These are phyloP conservation scores for Hiodon tergisus DNA, from an alignment of 2,113 vertebrate genomes.

Conservation along the genomic window DNA sequence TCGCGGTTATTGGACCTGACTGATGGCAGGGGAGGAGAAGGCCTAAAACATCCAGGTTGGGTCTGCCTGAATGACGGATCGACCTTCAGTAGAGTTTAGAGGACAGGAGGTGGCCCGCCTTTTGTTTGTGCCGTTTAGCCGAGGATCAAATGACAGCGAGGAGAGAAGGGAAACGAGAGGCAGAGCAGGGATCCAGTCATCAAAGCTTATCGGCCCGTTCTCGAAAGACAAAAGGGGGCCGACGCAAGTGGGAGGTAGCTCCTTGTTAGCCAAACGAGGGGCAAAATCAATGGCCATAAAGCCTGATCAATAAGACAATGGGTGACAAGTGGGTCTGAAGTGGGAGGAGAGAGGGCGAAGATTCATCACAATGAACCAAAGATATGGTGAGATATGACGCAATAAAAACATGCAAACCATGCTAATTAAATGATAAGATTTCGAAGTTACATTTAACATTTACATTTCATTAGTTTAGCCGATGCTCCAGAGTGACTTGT, in stretches of 20 bases:
- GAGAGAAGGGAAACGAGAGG: slow-evolving; percentile 13
- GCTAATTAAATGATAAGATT: slow-evolving; percentile 56
- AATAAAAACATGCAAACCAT: slow-evolving; percentile 37
- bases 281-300: slow-evolving; percentile 17
- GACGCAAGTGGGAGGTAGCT: slow-evolving; percentile 13
- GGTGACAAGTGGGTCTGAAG: background rate
- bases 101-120: too few species aligned
- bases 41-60: background rate
- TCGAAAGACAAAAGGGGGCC: slow-evolving; percentile 24
- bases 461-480: too few species aligned
- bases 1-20: too few species aligned
- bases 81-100: too few species aligned
- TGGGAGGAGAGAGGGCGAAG: background rate
- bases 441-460: slow-evolving; percentile 23
- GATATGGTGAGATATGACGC: slow-evolving; percentile 34
- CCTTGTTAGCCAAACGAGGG: slow-evolving; percentile 6
- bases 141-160: background rate
- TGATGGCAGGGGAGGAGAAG: background rate
- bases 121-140: too few species aligned
- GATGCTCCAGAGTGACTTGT: too few species aligned
- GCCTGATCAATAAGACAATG: slow-evolving; percentile 10
- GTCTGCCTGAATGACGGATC: background rate
- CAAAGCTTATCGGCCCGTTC: slow-evolving; percentile 24
- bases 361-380: background rate
- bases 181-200: slow-evolving; percentile 12